Percentiles rank a stretch among this genome's conserved stretches.
phyloP scores from a whole-genome alignment of 2,797 vertebrate species.

The Sebastes steindachneri region DNA sequence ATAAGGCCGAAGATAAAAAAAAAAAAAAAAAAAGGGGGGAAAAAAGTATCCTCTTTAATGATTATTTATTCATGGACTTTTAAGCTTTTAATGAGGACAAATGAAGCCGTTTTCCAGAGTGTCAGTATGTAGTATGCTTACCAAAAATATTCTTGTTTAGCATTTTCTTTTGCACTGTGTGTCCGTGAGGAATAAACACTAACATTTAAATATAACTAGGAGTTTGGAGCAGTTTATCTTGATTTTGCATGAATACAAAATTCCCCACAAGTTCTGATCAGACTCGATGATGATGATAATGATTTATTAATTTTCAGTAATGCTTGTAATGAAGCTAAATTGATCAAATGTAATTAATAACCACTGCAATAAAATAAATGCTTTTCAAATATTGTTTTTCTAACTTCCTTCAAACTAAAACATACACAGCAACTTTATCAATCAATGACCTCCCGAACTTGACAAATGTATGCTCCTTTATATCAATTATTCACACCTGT shows the following conservation, averaged over 20 bases:
- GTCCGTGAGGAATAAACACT: slow-evolving; percentile 81
- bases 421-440: slow-evolving; percentile 49
- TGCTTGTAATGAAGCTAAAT: slow-evolving; percentile 29
- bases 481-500: slow-evolving; percentile 64
- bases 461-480: slow-evolving; percentile 27
- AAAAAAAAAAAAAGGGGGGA: slow-evolving; percentile 4
- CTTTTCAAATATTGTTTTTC: slow-evolving; percentile 4
- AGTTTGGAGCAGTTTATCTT: slow-evolving; percentile 68
- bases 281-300: slow-evolving; percentile 32
- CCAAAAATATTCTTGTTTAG: slow-evolving; percentile 85
- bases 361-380: background rate
- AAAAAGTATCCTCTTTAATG: slow-evolving; percentile 78
- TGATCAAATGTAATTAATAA: slow-evolving; percentile 25
- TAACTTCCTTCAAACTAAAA: slow-evolving; percentile 27
- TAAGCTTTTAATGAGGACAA: slow-evolving; percentile 91
- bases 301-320: slow-evolving; percentile 60
- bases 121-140: slow-evolving; percentile 85
- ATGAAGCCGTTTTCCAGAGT: slow-evolving; percentile 85
- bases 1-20: slow-evolving; percentile 74
- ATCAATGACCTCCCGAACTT: slow-evolving; percentile 39
- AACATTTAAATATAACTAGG: slow-evolving; percentile 77
- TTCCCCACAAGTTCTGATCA: slow-evolving; percentile 65
- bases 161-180: slow-evolving; percentile 73
- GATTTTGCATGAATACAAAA: slow-evolving; percentile 64
- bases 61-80: slow-evolving; percentile 89